Base-by-base conservation (phyloP, 2,113 vertebrate species). In the Uria lomvia region DNA sequence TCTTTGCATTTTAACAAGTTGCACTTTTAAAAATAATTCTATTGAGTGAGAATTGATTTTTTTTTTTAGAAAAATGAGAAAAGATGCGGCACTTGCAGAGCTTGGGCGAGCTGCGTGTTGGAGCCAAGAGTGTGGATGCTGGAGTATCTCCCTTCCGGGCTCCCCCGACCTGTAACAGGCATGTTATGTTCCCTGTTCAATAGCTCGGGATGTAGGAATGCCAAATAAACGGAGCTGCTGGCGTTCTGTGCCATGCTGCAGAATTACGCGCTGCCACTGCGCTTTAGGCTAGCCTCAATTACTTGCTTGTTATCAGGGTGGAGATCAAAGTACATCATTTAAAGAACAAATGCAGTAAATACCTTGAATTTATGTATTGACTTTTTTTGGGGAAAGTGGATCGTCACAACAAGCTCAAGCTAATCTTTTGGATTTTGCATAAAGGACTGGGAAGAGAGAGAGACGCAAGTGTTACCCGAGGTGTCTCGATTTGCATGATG, bases 271-370 rank as follows among this genome's bases (percentile, higher is more conserved):
- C 60, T 62, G 88, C 83, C 29, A 3, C 17, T 63, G 38, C 6
- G 92, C 90, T 91, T 36, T 13, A 34, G 88, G 93, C 70, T 16
- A 84, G 50, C 81, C 82, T 29, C 75, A 43, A 27, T 88, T 53
- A 67, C 82, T 62, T 13, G 49, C 67, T 53, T 56, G 75, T 86
- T 92, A 84, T 88, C 88, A 11, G 82, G 38, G 52, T 14, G 12
- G 86, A 91, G 95, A 97, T 96, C 96, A 97, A 96, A 97, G 95
- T 27, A 8, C 75, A 38, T 50, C n/a, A 59, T 79, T 88, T 53
- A 14, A 34, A 74, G 90, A 94, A 94, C 92, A 90, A 96, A 93
- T 86, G 83, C 88, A 56, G 60, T 36, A 65, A 94, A 94, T 90
- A 49, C 88, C 86, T 92, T 60, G 90, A 59, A 83, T 83, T 90